Conservation (phyloP, 2,797 vertebrate species). For the Geotrypetes seraphini region DNA sequence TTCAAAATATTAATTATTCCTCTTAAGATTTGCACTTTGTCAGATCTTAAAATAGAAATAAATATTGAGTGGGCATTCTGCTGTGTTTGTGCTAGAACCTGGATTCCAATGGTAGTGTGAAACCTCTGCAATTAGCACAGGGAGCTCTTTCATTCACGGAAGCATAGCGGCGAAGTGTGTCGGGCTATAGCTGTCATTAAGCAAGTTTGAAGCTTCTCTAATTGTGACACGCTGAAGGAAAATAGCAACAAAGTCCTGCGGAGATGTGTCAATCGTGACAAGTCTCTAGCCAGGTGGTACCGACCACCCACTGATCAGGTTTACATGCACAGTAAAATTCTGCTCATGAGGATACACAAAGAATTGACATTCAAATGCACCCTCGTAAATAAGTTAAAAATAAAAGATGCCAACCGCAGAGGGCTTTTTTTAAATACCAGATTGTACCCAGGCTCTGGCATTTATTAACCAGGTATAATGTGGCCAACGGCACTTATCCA, state of each 20-base stretch:
- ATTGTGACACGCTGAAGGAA: constrained; percentile 7
- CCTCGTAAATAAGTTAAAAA: constrained; percentile 8
- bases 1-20: constrained; percentile 1
- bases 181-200: background rate
- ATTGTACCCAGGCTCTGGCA: too few species aligned
- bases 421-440: too few species aligned
- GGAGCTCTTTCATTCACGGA: background rate
- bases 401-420: too few species aligned
- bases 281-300: background rate
- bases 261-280: constrained; percentile 8
- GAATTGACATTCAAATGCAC: background rate
- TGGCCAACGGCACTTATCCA: too few species aligned
- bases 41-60: background rate
- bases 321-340: background rate
- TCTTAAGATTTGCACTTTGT: background rate
- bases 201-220: constrained; percentile 8
- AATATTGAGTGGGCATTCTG: background rate
- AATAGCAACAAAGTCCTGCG: constrained; percentile 6
- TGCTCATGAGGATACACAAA: background rate
- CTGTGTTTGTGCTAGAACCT: background rate
- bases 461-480: too few species aligned
- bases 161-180: background rate
- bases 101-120: background rate
- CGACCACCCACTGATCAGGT: background rate
- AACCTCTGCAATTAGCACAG: background rate